Evolutionary conservation across 2,888 invertebrate species (phyloP).

Genomic region (Trichacis sp.): DNA sequence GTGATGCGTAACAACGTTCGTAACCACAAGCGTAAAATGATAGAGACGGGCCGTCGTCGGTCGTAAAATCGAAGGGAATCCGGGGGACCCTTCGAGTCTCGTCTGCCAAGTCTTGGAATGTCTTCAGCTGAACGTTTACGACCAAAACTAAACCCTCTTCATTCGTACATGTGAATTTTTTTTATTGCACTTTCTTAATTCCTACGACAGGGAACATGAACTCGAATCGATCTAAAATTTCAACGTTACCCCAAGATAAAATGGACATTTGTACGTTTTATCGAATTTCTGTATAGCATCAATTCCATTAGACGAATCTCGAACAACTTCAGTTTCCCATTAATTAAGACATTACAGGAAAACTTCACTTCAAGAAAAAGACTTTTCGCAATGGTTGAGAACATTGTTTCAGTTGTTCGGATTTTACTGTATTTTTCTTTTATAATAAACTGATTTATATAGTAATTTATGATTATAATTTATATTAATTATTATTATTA

Average conservation of each 20-base stretch:
- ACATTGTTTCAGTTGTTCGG: too few relatives aligned
- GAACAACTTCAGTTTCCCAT: too few relatives aligned
- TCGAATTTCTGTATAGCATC: not conserved
- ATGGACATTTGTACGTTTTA: not conserved
- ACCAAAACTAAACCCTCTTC: not conserved
- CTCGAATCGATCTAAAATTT: not conserved
- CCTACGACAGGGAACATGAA: not conserved
- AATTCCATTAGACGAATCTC: too few relatives aligned
- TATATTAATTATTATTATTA: too few relatives aligned
- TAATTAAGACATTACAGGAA: too few relatives aligned
- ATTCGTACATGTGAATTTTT: not conserved
- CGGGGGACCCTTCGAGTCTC: slow-evolving; percentile 17
- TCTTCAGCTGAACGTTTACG: not conserved
- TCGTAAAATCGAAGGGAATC: slow-evolving; percentile 31
- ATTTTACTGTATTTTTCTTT: too few relatives aligned
- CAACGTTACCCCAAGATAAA: not conserved
- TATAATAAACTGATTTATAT: too few relatives aligned
- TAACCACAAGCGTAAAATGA: slow-evolving; percentile 27
- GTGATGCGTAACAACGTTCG: slow-evolving; percentile 29
- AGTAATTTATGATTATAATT: too few relatives aligned
- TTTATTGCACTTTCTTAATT: not conserved
- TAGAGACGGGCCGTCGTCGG: slow-evolving; percentile 26
- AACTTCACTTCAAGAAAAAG: too few relatives aligned
- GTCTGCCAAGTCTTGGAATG: slow-evolving; percentile 1
- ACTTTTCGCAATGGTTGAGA: too few relatives aligned